Evolutionary conservation across 2,797 vertebrate species (phyloP).

Genomic region (Rhincodon typus): DNA sequence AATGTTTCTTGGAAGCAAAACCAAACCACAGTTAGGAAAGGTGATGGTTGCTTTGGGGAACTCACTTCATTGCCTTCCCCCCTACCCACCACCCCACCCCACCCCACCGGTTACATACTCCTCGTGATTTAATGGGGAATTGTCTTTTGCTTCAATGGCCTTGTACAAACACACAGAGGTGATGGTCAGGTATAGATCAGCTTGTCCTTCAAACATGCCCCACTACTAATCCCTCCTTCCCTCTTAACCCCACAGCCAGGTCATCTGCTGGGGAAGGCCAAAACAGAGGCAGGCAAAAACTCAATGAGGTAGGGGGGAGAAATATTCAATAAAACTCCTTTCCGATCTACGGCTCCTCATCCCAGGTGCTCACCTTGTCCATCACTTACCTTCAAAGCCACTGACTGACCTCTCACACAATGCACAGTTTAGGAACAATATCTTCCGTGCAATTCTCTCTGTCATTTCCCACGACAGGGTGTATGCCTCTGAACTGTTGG

Average conservation of each 20-base stretch:
- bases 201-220: not conserved
- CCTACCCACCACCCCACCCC: no score
- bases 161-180: not conserved
- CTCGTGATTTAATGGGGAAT: not conserved
- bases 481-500: not conserved
- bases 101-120: not conserved
- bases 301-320: not conserved
- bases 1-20: not conserved
- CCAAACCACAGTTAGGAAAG: not conserved
- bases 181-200: not conserved
- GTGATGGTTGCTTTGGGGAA: not conserved
- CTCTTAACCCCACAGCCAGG: not conserved
- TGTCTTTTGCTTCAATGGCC: not conserved
- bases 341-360: not conserved
- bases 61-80: no score
- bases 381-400: not conserved
- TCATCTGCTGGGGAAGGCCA: no score
- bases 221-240: not conserved
- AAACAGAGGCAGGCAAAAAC: not conserved
- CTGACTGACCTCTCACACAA: no score
- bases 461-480: not conserved
- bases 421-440: not conserved
- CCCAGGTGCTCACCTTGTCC: not conserved
- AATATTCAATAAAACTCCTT: not conserved
- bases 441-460: not conserved